These are phyloP conservation scores for Pseudomyrmex dendroicus DNA, from an alignment of 1,140 invertebrate genomes.

Conservation along the genomic window DNA sequence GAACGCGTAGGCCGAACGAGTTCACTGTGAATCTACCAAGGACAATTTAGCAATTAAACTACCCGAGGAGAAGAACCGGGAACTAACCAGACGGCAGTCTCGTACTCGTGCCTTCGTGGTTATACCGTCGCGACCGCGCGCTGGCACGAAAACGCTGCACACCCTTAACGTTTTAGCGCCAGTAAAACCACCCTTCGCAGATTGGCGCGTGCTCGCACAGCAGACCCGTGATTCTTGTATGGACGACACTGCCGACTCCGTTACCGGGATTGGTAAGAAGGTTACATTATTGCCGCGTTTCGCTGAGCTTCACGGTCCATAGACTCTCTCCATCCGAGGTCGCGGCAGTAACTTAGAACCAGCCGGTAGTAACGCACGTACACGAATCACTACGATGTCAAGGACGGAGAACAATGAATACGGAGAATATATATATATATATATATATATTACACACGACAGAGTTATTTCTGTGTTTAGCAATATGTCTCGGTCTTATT, in stretches of 20 bases:
- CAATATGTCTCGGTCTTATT: slow-evolving; percentile 45
- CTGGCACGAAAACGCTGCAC: slow-evolving; percentile 13
- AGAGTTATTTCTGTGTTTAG: slow-evolving; percentile 41
- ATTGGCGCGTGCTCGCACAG: slow-evolving; percentile 69
- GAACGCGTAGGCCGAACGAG: slow-evolving; percentile 14
- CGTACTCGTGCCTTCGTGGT: slow-evolving; percentile 25
- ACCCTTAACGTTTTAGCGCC: slow-evolving; percentile 27
- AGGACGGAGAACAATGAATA: slow-evolving; percentile 40
- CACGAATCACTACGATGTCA: slow-evolving; percentile 41
- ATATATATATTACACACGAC: slow-evolving; percentile 14
- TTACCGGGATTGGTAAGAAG: slow-evolving; percentile 76
- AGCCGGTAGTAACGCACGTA: slow-evolving; percentile 63
- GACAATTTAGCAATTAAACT: slow-evolving; percentile 80
- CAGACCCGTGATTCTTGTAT: slow-evolving; percentile 66
- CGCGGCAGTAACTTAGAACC: slow-evolving; percentile 74
- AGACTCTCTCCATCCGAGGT: slow-evolving; percentile 66
- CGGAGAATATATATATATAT: background rate
- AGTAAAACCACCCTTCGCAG: slow-evolving; percentile 57
- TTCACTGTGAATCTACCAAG: slow-evolving; percentile 62
- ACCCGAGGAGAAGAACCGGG: slow-evolving; percentile 73
- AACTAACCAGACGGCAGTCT: slow-evolving; percentile 68
- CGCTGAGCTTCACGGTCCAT: slow-evolving; percentile 76
- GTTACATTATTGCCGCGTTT: slow-evolving; percentile 78
- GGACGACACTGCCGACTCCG: slow-evolving; percentile 29
- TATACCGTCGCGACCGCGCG: slow-evolving; percentile 36